Evolutionary conservation across 1,140 invertebrate species (phyloP), one percentile per base, ranked within the genome.

Genomic region (Pseudomyrmex pallidus): DNA sequence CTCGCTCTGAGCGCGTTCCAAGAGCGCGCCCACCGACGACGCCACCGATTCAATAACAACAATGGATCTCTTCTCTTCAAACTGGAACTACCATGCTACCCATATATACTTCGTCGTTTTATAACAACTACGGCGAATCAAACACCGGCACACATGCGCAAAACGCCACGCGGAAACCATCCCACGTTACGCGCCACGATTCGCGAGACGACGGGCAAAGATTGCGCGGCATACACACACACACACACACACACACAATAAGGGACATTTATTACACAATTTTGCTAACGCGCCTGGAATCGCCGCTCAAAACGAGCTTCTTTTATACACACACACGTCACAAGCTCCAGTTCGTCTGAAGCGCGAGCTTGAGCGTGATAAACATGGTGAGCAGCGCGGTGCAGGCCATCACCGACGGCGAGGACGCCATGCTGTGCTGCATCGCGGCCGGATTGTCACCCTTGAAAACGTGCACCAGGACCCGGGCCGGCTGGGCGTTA

Each of bases 381-480:
- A 90, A 90, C 89, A 91, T 90, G 57, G 87, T 90, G 80, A 92
- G 82, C 56, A 92, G 77, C 4, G 90, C 90, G 35, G 84, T 91
- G 85, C 89, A 92, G 62, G 91, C 91, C 90, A 93, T 89, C 80
- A 93, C 72, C 61, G 92, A 89, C 57, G 93, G 87, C 62, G 92
- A 89, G 20, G 93, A 90, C 0, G 92, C 93, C 15, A 90, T 82
- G 80, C 95, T 95, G 88, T 95, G 95, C 76, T 95, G 95, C 95
- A 95, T 95, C 2, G 95, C 95, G 0, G 95, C 95, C 4, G 95
- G 95, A 90, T 95, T 95, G 90, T 95, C 95, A 46, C 97, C 97
- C 93, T 98, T 97, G 88, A 98, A 96, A 92, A 98, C 97, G 93
- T 98, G 97, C 82, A 98, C 97, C 91, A 96, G 96, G 82, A 97